A percentile compares a stretch with the other conserved stretches of the same genome.
Evolutionary conservation across 2,113 vertebrate species (phyloP).

Genomic region (Microcebus ravelobensis): DNA sequence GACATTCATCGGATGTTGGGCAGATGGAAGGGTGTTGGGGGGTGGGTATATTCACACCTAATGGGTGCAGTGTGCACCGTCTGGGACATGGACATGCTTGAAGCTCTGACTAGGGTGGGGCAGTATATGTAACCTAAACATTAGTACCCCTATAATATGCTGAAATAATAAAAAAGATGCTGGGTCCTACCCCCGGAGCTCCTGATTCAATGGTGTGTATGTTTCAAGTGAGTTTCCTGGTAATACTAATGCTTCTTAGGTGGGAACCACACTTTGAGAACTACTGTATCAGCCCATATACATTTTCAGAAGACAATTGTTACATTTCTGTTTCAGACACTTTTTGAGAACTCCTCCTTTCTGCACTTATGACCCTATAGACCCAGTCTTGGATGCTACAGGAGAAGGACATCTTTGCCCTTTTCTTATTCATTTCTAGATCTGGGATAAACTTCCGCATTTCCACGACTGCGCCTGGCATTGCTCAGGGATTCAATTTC

Average conservation of each 20-base stretch:
- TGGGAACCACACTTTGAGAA: neutral
- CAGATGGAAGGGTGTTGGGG: no score
- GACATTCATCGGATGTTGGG: no score
- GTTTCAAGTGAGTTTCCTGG: neutral
- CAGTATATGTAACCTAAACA: no score
- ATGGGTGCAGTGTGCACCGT: no score
- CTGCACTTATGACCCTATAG: neutral
- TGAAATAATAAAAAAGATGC: no score
- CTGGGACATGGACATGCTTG: no score
- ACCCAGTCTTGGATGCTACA: neutral
- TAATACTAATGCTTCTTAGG: fast-evolving
- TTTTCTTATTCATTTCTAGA: neutral
- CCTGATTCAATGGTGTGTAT: neutral
- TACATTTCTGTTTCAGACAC: neutral
- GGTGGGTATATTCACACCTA: no score
- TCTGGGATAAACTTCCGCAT: neutral
- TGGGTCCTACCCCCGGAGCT: no score
- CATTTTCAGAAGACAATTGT: neutral
- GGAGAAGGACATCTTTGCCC: neutral
- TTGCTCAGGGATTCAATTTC: slow-evolving; percentile 55
- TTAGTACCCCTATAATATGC: no score
- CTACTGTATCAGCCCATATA: no score
- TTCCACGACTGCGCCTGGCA: neutral
- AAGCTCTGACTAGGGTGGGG: no score
- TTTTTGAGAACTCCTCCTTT: neutral